These are phyloP conservation scores for Ceuthmochares aereus DNA, from an alignment of 2,113 vertebrate genomes.

Conservation along the genomic window DNA sequence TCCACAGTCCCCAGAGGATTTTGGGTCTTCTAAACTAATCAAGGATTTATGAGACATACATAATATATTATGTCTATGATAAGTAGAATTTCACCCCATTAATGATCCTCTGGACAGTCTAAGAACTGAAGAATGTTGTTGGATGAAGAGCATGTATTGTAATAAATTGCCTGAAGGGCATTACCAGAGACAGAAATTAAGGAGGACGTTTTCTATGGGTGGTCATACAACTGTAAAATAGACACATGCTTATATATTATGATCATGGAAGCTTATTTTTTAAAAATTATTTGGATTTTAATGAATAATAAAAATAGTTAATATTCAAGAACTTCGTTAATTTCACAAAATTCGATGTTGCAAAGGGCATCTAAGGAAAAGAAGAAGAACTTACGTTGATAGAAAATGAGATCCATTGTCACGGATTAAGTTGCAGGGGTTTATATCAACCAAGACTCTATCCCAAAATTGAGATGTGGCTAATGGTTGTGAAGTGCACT, in stretches of 20 bases:
- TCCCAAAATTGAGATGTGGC: slow-evolving; percentile 5
- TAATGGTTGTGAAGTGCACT: slow-evolving; percentile 11
- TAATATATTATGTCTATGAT: neutral
- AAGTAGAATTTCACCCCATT: neutral
- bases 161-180: neutral
- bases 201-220: neutral
- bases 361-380: neutral
- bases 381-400: neutral
- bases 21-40: neutral
- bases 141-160: neutral
- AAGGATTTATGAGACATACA: slow-evolving; percentile 5
- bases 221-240: neutral
- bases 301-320: neutral
- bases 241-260: neutral
- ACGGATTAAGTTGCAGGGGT: neutral
- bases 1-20: neutral
- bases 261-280: neutral
- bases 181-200: neutral
- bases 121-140: neutral
- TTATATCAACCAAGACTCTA: slow-evolving; percentile 1
- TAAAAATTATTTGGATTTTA: neutral
- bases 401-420: neutral
- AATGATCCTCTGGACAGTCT: neutral
- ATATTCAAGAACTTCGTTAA: neutral
- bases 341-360: neutral